phyloP scores from a whole-genome alignment of 2,797 vertebrate species.

The Potorous gilbertii region DNA sequence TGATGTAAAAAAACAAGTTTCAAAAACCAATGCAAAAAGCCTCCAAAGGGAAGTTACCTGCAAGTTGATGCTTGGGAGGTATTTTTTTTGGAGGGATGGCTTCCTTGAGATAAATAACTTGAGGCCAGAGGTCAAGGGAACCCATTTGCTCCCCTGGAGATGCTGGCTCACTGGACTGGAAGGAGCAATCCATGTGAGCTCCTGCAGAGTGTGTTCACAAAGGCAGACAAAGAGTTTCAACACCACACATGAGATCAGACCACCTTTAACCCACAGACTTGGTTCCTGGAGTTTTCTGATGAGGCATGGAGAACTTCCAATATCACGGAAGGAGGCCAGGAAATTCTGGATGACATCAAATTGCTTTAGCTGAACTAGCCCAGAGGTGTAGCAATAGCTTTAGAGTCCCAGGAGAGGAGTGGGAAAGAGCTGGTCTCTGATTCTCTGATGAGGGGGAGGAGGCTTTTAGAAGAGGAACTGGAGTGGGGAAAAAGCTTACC shows the following conservation, averaged over 20 bases:
- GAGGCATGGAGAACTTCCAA: slow-evolving; percentile 66
- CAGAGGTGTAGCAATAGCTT: slow-evolving; percentile 65
- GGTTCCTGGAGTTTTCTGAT: slow-evolving; percentile 74
- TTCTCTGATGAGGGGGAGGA: slow-evolving; percentile 66
- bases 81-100: slow-evolving; percentile 24
- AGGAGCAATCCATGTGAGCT: slow-evolving; percentile 39
- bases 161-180: slow-evolving; percentile 12
- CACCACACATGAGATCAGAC: slow-evolving; percentile 61
- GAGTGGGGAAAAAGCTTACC: slow-evolving; percentile 67
- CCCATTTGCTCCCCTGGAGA: slow-evolving; percentile 32
- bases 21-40: slow-evolving; percentile 28
- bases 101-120: neutral
- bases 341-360: slow-evolving; percentile 74
- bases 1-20: neutral
- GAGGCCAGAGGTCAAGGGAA: slow-evolving; percentile 24
- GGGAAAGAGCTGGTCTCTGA: slow-evolving; percentile 68
- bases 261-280: slow-evolving; percentile 58
- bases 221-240: slow-evolving; percentile 64
- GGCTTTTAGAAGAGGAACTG: slow-evolving; percentile 72
- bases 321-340: slow-evolving; percentile 63
- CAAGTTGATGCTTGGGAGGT: slow-evolving; percentile 38
- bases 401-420: slow-evolving; percentile 67
- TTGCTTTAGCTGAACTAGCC: slow-evolving; percentile 74
- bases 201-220: slow-evolving; percentile 24
- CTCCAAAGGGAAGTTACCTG: slow-evolving; percentile 26